phyloP scores from a whole-genome alignment of 2,113 vertebrate genomes.

The Paedocypris sp. region DNA sequence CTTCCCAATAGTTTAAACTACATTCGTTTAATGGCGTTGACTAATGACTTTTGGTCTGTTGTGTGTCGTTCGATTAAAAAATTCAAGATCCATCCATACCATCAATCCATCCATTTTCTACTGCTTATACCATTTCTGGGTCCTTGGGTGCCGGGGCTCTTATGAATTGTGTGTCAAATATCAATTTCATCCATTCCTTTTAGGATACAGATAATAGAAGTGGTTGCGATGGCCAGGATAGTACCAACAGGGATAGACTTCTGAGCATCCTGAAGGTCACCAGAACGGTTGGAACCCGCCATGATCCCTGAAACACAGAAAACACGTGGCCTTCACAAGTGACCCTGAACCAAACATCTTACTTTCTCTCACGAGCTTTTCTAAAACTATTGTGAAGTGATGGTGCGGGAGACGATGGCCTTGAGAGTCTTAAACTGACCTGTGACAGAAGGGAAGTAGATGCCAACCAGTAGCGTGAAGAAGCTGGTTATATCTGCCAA shows the following conservation, averaged over 20 bases:
- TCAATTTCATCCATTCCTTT: background rate
- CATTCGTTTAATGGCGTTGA: no score
- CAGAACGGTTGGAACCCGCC: constrained; percentile 82
- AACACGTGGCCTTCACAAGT: no score
- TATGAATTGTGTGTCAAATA: background rate
- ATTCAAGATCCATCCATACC: no score
- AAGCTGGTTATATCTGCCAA: constrained; percentile 92
- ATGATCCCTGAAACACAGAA: constrained; percentile 66
- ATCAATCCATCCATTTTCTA: no score
- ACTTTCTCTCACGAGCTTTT: no score
- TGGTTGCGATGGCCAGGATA: constrained; percentile 78
- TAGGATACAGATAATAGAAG: constrained; percentile 82
- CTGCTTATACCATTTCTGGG: no score
- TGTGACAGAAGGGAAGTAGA: constrained; percentile 97
- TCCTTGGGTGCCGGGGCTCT: no score
- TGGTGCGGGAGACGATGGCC: background rate
- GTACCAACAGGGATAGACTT: constrained; percentile 81
- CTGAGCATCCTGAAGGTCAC: constrained; percentile 77
- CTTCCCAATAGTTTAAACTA: no score
- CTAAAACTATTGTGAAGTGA: no score
- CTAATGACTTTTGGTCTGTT: no score
- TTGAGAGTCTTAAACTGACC: constrained; percentile 56
- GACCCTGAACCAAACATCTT: no score
- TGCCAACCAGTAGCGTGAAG: constrained; percentile 93
- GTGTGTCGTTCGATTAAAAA: no score